Conservation (phyloP, 2,888 invertebrate species). For the Polyommatus iphigenia region DNA sequence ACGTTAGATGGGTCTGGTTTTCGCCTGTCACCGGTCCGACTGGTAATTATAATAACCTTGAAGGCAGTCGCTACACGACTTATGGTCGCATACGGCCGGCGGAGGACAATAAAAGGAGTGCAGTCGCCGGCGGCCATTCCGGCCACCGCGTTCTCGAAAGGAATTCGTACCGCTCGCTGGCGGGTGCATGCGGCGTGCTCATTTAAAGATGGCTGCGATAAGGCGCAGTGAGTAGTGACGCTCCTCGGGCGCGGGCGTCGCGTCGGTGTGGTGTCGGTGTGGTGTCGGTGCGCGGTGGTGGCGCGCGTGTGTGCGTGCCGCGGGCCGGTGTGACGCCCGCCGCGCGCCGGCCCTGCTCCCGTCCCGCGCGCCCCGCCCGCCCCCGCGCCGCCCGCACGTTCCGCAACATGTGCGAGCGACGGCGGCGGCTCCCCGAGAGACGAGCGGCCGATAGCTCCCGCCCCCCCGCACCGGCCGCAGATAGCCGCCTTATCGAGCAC, state of each 20-base stretch:
- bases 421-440: slow-evolving; percentile 54
- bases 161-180: slow-evolving; percentile 70
- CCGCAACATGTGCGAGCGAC: slow-evolving; percentile 71
- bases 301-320: slow-evolving; percentile 42
- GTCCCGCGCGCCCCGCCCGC: slow-evolving; percentile 45
- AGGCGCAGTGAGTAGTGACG: slow-evolving; percentile 74
- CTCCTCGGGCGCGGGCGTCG: slow-evolving; percentile 73
- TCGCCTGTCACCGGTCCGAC: slow-evolving; percentile 62
- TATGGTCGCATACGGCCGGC: slow-evolving; percentile 47
- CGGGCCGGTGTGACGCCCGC: slow-evolving; percentile 48
- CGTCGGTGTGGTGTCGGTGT: slow-evolving; percentile 55
- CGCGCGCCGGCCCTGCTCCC: slow-evolving; percentile 60
- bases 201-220: slow-evolving; percentile 79
- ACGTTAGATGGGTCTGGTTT: slow-evolving; percentile 52
- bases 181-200: slow-evolving; percentile 73
- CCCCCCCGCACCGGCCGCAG: slow-evolving; percentile 67
- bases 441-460: slow-evolving; percentile 55
- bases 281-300: slow-evolving; percentile 48
- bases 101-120: slow-evolving; percentile 64
- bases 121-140: slow-evolving; percentile 56
- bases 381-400: slow-evolving; percentile 58
- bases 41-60: slow-evolving; percentile 74
- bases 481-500: slow-evolving; percentile 74
- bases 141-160: slow-evolving; percentile 64
- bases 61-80: slow-evolving; percentile 52